Conservation (phyloP, 2,113 vertebrate species). For the Gavia stellata region DNA sequence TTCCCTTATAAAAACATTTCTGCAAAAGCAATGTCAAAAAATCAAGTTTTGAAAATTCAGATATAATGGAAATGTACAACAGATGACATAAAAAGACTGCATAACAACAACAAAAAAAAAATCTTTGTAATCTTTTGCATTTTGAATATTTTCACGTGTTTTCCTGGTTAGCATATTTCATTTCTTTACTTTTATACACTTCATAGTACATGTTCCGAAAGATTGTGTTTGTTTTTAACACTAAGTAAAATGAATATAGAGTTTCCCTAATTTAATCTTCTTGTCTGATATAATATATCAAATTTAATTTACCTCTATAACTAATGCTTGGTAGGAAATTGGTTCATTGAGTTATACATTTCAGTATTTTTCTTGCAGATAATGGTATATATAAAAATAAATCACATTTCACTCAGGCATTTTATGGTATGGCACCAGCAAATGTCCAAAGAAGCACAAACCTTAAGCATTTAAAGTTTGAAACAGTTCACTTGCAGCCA, state of each 20-base stretch:
- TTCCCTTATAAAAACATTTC: neutral
- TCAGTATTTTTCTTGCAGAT: constrained; percentile 12
- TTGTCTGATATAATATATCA: neutral
- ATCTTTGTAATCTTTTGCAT: neutral
- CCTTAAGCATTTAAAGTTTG: neutral
- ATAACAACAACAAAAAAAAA: neutral
- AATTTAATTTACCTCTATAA: constrained; percentile 41
- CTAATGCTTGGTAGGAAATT: neutral
- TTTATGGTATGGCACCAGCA: neutral
- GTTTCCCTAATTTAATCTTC: constrained; percentile 41
- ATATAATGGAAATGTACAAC: neutral
- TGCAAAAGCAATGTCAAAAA: neutral
- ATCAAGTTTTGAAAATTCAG: neutral
- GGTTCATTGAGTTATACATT: constrained; percentile 8
- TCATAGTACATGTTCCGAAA: neutral
- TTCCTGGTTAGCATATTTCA: neutral
- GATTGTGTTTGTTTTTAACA: neutral
- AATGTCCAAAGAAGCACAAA: neutral
- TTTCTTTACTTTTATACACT: neutral
- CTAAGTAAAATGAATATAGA: neutral
- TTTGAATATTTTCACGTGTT: neutral
- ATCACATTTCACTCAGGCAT: constrained; percentile 13
- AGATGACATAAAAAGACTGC: neutral
- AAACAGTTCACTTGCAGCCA: neutral
- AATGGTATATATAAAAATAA: constrained; percentile 49